Evolutionary conservation across 1,140 invertebrate genomes (phyloP).

Genomic region (Bursaphelenchus mucronatus): DNA sequence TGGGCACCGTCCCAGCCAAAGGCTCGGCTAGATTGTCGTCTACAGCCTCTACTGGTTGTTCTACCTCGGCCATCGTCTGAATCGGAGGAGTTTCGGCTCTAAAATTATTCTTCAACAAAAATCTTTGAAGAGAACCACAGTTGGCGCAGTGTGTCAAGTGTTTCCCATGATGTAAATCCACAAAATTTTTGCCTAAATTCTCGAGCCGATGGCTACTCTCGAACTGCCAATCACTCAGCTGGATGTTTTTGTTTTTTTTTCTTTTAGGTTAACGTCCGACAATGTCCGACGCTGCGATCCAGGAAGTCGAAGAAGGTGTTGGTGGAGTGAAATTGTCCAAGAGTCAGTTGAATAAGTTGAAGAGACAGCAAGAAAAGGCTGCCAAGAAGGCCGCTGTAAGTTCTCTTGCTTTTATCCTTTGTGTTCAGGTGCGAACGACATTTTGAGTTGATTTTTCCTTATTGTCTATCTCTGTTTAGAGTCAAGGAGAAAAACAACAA

Average conservation of each 20-base stretch:
- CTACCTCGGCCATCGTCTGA: not conserved
- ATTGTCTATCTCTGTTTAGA: conserved; percentile 19
- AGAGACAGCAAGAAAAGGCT: conserved; percentile 11
- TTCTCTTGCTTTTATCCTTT: conserved; percentile 20
- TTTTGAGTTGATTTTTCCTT: conserved; percentile 1
- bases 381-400: conserved; percentile 10
- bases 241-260: no score
- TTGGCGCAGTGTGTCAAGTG: no score
- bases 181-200: no score
- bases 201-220: no score
- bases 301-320: no score
- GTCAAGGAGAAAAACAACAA: conserved; percentile 7
- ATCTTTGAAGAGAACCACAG: no score
- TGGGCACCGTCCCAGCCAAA: conserved; percentile 26
- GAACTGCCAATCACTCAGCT: no score
- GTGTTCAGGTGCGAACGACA: not conserved
- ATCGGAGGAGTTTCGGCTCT: no score
- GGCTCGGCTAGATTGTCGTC: not conserved
- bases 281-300: no score
- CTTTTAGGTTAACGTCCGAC: no score
- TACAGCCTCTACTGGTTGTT: not conserved
- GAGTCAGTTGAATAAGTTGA: conserved; percentile 51
- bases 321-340: conserved; percentile 41
- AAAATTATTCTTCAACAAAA: no score
- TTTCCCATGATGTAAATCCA: no score